phyloP scores from a whole-genome alignment of 2,113 vertebrate species.

The Vulpes ferrilata region DNA sequence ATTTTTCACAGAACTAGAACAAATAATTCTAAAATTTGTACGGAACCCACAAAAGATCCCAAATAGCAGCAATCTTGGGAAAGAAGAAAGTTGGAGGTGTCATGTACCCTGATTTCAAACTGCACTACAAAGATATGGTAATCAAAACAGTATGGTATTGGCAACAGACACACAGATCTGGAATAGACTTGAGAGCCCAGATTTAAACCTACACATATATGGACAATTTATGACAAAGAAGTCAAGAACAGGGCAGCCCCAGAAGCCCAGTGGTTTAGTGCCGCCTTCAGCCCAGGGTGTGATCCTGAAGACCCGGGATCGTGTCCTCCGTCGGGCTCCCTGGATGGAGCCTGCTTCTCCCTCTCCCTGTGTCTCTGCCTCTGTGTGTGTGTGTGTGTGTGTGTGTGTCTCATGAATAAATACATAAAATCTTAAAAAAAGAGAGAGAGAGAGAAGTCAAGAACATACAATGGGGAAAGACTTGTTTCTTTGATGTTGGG shows the following conservation, averaged over 20 bases:
- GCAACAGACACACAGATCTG: neutral
- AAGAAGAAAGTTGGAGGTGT: neutral
- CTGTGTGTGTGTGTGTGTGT: too few relatives aligned
- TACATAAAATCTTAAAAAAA: too few relatives aligned
- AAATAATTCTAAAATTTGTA: neutral
- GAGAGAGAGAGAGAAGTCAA: neutral
- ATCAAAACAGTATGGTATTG: neutral
- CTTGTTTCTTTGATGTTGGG: neutral
- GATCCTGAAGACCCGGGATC: too few relatives aligned
- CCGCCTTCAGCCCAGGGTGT: too few relatives aligned
- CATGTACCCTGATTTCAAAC: neutral
- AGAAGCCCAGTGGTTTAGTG: too few relatives aligned
- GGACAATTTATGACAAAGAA: neutral
- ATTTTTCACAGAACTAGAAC: neutral
- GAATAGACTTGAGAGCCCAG: neutral
- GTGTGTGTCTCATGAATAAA: too few relatives aligned
- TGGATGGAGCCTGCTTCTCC: too few relatives aligned
- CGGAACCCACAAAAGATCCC: neutral
- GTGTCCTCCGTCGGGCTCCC: too few relatives aligned
- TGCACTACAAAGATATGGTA: neutral
- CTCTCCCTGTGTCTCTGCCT: too few relatives aligned
- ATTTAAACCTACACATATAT: neutral
- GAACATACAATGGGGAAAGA: neutral
- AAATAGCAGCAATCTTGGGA: neutral
- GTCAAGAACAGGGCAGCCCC: neutral